Evolutionary conservation across 2,888 invertebrate genomes (phyloP), one percentile per base, ranked within the genome.

Genomic region (Noctua fimbriata): DNA sequence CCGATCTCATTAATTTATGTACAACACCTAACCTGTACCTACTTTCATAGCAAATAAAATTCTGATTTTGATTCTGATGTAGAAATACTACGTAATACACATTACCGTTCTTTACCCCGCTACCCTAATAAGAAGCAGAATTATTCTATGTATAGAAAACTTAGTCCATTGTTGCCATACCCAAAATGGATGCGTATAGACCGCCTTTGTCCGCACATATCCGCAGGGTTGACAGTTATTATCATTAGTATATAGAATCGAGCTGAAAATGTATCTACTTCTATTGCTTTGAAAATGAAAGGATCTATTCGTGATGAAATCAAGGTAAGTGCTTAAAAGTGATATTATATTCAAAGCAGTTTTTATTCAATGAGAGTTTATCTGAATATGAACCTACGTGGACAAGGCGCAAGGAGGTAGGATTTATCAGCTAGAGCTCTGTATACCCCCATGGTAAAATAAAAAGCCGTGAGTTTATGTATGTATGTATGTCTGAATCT

Each of bases 141-240:
- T 78, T 79, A 86, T 77, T 78, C 67, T 75, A 67, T 28, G 60
- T 47, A 44, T 78, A 79, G 81, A 84, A 81, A 87, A 81, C 41
- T 78, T 78, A 18, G 55, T 41, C 67, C 32, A 77, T 87, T 87
- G 86, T 84, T 49, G 69, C 58, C 72, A 41, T 76, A 32, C 71
- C 60, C 71, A 85, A 83, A 85, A 81, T 84, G 65, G 73, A 76
- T 78, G 76, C 58, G 47, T 73, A 67, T 65, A 55, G 60, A 63
- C 14, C 28, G 36, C 44, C n/a, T 41, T 77, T 66, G 78, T 82
- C 32, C 58, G 69, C 0, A 52, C 21, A 73, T n/a, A 63, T 74
- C 73, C 41, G 52, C 12, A 84, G 86, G 84, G 81, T 32, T 81
- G 79, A 55, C 81, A 81, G 73, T 58, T 58, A 47, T 28, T 65